Base-by-base conservation (phyloP, 2,888 invertebrate genomes). In the Entomobrya multifasciata region DNA sequence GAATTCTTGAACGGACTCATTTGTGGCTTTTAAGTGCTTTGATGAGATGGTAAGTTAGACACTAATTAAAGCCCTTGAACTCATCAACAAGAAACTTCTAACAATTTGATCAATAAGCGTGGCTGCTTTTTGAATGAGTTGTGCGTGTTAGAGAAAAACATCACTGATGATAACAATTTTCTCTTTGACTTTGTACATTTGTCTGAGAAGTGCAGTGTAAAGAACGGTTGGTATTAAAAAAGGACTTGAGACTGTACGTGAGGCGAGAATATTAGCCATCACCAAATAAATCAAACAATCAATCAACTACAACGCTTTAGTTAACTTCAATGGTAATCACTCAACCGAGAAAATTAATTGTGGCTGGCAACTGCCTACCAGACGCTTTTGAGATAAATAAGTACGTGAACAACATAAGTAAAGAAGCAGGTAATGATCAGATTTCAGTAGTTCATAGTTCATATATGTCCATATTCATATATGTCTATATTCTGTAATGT, bases 321-420 rank as follows among this genome's bases (percentile, higher is more conserved):
- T 22, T 67, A 44, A 22, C 36, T 44, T 11, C 22, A 22, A 15
- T n/a, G 1, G 25, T 47, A 47, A 70, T 70, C 27, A 70, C 70
- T 70, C 47, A 70, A 49, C 47, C 27, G 22, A 1, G 47, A 47
- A 70, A 47, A 70, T 70, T 49, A 49, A 70, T 70, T n/a, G 49
- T 25, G n/a, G 41, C 65, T 49, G n/a, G 15, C 65, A 8, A 65
- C 67, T 22, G 22, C 20, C 67, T 36, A 17, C 36, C 60, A 15
- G 2, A 10, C 5, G 36, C 17, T 1, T 27, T 62, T 17, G n/a
- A 47, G n/a, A 47, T 13, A 17, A 17, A 11, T 57, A 25, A 57
- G 22, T 25, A 5, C 20, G 25, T 25, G 27, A 27, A n/a, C 1
- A 11, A 47, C 47, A 25, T 22, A 25, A 15, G 44, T 15, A 2